phyloP scores from a whole-genome alignment of 2,113 vertebrate genomes.

The Clarias magur region DNA sequence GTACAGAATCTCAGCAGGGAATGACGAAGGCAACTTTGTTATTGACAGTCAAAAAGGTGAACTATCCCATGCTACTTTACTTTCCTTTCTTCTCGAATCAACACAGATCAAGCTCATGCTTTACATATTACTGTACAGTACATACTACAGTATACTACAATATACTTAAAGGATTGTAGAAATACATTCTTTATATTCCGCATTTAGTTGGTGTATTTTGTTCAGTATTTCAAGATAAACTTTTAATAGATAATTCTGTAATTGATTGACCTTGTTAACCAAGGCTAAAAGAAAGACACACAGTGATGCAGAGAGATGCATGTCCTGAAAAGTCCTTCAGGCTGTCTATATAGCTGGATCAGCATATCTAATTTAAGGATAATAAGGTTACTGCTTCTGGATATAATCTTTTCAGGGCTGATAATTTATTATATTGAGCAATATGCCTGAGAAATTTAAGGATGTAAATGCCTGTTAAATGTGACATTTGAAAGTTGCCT shows the following conservation, averaged over 20 bases:
- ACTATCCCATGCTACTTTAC: constrained; percentile 27
- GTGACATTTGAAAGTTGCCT: background rate
- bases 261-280: background rate
- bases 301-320: background rate
- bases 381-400: constrained; percentile 54
- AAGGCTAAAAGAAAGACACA: background rate
- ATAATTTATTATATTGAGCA: constrained; percentile 57
- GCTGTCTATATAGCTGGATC: constrained; percentile 39
- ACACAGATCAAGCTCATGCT: background rate
- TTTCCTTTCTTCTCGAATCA: background rate
- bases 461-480: background rate
- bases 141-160: background rate
- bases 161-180: background rate
- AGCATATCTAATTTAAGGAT: constrained; percentile 60
- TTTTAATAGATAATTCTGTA: background rate
- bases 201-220: background rate
- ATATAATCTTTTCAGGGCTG: background rate
- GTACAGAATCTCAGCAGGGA: constrained; percentile 80
- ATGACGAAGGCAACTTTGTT: constrained; percentile 83
- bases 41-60: constrained; percentile 87
- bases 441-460: background rate
- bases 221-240: background rate
- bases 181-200: background rate
- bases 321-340: background rate
- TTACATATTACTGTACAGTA: background rate